Conservation (phyloP, 2,113 vertebrate genomes). For the Struthio camelus region DNA sequence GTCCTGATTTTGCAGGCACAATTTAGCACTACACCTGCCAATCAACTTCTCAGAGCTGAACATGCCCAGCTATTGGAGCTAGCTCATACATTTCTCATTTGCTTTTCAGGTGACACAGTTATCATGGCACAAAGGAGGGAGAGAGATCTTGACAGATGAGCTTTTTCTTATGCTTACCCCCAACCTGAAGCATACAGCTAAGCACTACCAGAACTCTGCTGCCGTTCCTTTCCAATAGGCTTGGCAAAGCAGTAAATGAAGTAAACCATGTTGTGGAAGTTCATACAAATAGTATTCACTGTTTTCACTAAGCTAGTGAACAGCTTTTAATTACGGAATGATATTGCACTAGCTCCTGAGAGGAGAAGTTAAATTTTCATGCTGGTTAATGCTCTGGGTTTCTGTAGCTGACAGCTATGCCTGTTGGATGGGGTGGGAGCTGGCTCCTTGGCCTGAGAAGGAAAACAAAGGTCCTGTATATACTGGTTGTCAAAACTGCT, state of each 20-base stretch:
- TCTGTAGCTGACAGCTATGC: neutral
- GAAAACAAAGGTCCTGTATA: neutral
- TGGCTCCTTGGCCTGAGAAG: neutral
- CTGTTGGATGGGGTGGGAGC: neutral
- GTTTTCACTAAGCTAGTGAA: neutral
- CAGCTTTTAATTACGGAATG: slow-evolving; percentile 32
- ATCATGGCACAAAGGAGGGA: neutral
- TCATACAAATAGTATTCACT: neutral
- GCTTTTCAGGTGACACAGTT: neutral
- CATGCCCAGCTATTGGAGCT: neutral
- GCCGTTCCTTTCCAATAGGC: neutral
- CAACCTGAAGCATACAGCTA: neutral
- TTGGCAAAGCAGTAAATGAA: neutral
- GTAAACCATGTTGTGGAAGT: neutral
- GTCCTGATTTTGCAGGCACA: neutral
- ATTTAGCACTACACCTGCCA: neutral
- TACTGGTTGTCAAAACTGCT: neutral
- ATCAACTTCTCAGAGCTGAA: neutral
- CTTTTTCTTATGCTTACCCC: neutral
- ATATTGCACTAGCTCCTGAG: neutral
- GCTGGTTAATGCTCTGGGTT: neutral
- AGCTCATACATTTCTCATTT: neutral
- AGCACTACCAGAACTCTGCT: neutral
- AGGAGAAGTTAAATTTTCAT: slow-evolving; percentile 21
- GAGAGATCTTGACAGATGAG: neutral